phyloP scores from a whole-genome alignment of 2,797 vertebrate genomes.

The Thunnus albacares region DNA sequence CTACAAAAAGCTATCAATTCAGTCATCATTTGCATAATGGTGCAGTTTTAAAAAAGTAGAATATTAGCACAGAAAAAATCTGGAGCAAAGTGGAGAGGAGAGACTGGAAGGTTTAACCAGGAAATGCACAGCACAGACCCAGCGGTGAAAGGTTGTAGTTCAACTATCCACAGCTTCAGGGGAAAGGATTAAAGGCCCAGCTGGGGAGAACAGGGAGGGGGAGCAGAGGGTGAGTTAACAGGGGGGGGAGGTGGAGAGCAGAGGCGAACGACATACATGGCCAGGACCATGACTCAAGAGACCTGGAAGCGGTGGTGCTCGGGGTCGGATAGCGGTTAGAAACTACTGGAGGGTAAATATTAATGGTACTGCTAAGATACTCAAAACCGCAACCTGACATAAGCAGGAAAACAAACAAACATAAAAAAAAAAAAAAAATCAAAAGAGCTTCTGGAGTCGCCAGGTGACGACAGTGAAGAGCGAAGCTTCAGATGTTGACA shows the following conservation, averaged over 20 bases:
- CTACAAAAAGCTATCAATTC: background rate
- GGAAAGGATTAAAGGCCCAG: constrained; percentile 7
- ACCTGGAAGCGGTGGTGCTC: background rate
- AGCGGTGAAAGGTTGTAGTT: background rate
- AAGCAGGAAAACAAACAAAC: background rate
- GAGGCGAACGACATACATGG: background rate
- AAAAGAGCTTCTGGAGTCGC: background rate
- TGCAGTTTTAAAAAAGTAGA: background rate
- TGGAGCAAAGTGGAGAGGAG: background rate
- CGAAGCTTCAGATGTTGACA: background rate
- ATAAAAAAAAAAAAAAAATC: background rate
- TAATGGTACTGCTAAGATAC: background rate
- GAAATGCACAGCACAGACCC: background rate
- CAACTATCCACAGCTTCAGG: background rate
- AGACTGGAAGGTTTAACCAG: background rate
- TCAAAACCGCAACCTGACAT: background rate
- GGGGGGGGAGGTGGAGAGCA: background rate
- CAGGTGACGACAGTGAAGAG: background rate
- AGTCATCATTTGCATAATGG: background rate
- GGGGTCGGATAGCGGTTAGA: background rate
- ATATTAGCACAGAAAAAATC: background rate
- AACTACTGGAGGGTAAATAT: background rate
- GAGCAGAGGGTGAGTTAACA: background rate
- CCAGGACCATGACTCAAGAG: constrained; percentile 19
- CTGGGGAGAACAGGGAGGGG: background rate